Evolutionary conservation across 2,888 invertebrate genomes (phyloP).

Genomic region (Pseudanteris insignis): DNA sequence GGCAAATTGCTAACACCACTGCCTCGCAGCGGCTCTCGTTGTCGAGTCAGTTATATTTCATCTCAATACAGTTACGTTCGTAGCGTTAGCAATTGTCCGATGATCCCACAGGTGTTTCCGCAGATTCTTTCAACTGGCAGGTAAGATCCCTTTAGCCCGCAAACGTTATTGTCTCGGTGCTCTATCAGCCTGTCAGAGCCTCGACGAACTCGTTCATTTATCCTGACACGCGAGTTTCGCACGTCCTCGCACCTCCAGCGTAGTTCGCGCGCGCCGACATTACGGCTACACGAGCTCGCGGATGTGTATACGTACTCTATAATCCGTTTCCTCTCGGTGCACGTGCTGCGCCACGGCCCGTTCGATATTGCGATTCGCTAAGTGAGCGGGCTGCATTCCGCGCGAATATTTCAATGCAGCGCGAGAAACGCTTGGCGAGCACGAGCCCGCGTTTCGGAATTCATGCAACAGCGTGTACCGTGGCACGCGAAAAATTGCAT

Average conservation of each 20-base stretch:
- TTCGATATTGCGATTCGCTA: conserved; percentile 28
- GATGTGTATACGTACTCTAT: conserved; percentile 25
- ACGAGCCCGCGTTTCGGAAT: conserved; percentile 35
- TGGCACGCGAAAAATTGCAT: conserved; percentile 23
- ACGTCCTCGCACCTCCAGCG: no score
- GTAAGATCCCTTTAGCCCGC: not conserved
- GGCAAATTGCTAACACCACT: no score
- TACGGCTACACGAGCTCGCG: conserved; percentile 18
- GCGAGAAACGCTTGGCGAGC: conserved; percentile 33
- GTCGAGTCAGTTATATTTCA: no score
- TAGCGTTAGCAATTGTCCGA: no score
- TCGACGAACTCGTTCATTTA: conserved; percentile 18
- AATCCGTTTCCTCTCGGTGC: conserved; percentile 25
- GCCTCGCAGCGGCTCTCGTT: no score
- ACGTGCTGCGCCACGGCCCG: conserved; percentile 28
- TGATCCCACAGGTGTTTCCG: conserved; percentile 19
- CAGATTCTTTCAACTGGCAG: conserved; percentile 20
- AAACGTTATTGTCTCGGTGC: not conserved
- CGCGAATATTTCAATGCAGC: conserved; percentile 28
- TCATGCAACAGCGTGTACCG: no score
- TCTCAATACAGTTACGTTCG: not conserved
- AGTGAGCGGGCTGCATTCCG: conserved; percentile 31
- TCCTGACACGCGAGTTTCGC: conserved; percentile 33
- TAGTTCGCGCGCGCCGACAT: conserved; percentile 11
- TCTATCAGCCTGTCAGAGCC: conserved; percentile 5